Base-by-base conservation (phyloP, 2,113 vertebrate genomes). In the Gasterosteus aculeatus region DNA sequence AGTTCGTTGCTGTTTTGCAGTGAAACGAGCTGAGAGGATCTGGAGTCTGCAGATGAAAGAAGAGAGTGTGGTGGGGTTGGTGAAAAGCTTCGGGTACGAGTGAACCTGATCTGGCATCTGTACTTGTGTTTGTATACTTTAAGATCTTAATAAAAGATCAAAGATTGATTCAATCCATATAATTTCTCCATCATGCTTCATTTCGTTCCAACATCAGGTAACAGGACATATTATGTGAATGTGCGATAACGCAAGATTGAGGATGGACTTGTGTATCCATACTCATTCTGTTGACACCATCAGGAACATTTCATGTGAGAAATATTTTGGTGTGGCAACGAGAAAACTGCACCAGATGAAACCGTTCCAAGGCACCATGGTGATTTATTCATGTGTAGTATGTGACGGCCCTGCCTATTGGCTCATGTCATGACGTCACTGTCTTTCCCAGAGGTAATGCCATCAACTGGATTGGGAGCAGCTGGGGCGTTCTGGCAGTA, bases 11-110 rank as follows among this genome's bases (percentile, higher is more conserved):
- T 78, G 81, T 69, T 82, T 66, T 77, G 60, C 10, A 47, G 47
- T 81, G 62, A 89, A 91, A 90, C 82, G 87, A 89, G 81, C 81
- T 82, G 88, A 81, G 82, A 85, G 80, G 74, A 79, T 80, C 86
- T 84, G 83, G 85, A 84, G 49, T 26, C 35, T 22, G 47, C 49
- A 86, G 75, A 87, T 87, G 60, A 88, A 88, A 89, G 87, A 63
- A 62, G 51, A 64, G 38, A 75, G 62, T 41, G 8, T 10, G 42
- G 72, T 56, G 74, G 63, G 70, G 74, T 67, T 70, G 84, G 57
- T 70, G 69, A 69, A 81, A 56, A 72, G 75, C 66, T 69, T 16
- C 33, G 65, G 58, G 11, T 56, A 22, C 1, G 61, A 78, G 58
- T 18, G 56, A 49, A 81, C 22, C 58, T 74, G 67, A 57, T 54